A percentile compares a stretch with the other conserved stretches of the same genome.
phyloP scores from a whole-genome alignment of 1,140 invertebrate genomes.

The Lepidurus arcticus region DNA sequence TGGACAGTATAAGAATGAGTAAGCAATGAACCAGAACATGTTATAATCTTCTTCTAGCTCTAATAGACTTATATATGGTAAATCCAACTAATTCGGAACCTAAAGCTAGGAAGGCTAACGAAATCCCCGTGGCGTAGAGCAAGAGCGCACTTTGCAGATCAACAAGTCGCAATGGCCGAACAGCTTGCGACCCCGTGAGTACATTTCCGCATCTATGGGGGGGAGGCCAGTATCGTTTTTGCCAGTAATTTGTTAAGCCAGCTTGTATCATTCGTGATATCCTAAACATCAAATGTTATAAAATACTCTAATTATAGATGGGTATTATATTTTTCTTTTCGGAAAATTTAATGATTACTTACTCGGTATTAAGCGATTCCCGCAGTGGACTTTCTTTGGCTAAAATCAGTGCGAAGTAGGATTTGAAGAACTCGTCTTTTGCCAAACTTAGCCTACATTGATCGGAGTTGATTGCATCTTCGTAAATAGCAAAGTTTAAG shows the following conservation, averaged over 20 bases:
- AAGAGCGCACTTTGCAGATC: constrained; percentile 25
- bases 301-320: too few relatives aligned
- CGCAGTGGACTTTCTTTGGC: constrained; percentile 37
- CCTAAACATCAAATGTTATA: not conserved
- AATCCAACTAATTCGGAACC: not conserved
- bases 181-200: not conserved
- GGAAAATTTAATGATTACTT: constrained; percentile 27
- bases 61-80: not conserved
- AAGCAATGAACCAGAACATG: not conserved
- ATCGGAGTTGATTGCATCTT: constrained; percentile 38
- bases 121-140: not conserved
- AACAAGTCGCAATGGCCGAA: not conserved
- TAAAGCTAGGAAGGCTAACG: not conserved
- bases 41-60: not conserved
- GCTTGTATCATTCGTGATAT: constrained; percentile 25
- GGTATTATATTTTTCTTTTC: too few relatives aligned
- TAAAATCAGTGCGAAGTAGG: constrained; percentile 39
- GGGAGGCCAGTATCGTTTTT: constrained; percentile 26
- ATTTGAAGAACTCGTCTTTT: constrained; percentile 41
- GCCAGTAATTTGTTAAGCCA: constrained; percentile 22
- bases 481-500: constrained; percentile 40
- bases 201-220: constrained; percentile 2
- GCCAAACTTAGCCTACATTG: constrained; percentile 40
- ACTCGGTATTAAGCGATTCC: constrained; percentile 40
- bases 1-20: not conserved